Percentiles rank a stretch among this genome's conserved stretches.
Evolutionary conservation across 2,797 vertebrate genomes (phyloP).

Genomic region (Parambassis ranga): DNA sequence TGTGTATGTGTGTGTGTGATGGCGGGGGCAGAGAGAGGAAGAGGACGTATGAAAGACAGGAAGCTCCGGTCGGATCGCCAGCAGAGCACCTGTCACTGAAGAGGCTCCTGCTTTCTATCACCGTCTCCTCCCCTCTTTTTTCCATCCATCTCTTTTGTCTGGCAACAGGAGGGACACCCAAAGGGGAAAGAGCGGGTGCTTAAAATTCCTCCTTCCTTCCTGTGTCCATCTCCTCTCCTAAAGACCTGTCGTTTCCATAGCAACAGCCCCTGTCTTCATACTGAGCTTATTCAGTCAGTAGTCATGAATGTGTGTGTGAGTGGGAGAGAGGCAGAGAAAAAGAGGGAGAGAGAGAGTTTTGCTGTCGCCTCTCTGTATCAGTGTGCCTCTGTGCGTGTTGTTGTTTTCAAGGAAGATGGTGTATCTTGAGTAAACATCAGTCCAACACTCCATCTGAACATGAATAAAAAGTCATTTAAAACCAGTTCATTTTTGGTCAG

Average conservation of each 20-base stretch:
- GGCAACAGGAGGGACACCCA: conserved; percentile 63
- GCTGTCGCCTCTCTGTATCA: conserved; percentile 37
- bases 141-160: conserved; percentile 64
- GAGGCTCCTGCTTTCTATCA: conserved; percentile 75
- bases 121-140: conserved; percentile 41
- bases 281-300: conserved; percentile 71
- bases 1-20: neutral
- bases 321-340: conserved; percentile 15
- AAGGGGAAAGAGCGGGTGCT: conserved; percentile 64
- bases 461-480: conserved; percentile 7
- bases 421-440: conserved; percentile 23
- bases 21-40: conserved; percentile 45
- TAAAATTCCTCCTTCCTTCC: conserved; percentile 78
- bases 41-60: conserved; percentile 71
- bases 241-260: conserved; percentile 73
- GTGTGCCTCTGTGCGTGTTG: conserved; percentile 30
- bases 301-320: conserved; percentile 50
- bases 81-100: conserved; percentile 78
- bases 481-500: conserved; percentile 60
- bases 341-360: conserved; percentile 8
- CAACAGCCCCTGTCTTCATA: conserved; percentile 71
- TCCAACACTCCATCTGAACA: conserved; percentile 36
- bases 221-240: conserved; percentile 75
- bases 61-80: conserved; percentile 67
- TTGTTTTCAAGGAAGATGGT: conserved; percentile 25